Percentiles rank a stretch among this genome's conserved stretches.
Evolutionary conservation across 37 sponge, comb jelly and placozoan species (phyloP).

Genomic region (Beroe forskalii): DNA sequence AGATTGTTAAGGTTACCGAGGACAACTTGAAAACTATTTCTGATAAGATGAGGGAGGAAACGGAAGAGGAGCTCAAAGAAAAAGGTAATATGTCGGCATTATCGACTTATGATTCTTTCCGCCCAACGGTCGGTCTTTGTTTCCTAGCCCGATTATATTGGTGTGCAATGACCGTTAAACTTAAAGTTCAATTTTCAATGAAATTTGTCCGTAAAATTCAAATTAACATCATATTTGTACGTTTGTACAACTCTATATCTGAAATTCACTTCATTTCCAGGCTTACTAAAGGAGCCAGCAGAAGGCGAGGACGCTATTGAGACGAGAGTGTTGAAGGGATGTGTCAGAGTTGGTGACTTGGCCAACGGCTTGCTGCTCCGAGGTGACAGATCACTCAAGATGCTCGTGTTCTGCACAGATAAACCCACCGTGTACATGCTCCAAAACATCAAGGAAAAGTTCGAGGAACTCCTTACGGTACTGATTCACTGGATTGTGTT

Average conservation of each 20-base stretch:
- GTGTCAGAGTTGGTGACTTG: slow-evolving; percentile 55
- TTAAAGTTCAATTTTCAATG: too few relatives aligned
- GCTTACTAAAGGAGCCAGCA: neutral
- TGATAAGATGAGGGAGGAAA: slow-evolving; percentile 54
- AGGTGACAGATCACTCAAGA: slow-evolving; percentile 24
- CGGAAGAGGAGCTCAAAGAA: slow-evolving; percentile 39
- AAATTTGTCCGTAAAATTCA: too few relatives aligned
- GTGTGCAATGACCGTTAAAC: too few relatives aligned
- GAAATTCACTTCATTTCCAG: too few relatives aligned
- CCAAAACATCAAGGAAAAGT: slow-evolving; percentile 45
- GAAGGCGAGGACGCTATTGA: slow-evolving; percentile 14
- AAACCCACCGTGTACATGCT: slow-evolving; percentile 60
- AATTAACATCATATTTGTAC: too few relatives aligned
- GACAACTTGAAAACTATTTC: slow-evolving; percentile 54
- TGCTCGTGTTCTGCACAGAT: slow-evolving; percentile 63
- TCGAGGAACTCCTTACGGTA: slow-evolving; percentile 40
- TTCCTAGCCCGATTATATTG: too few relatives aligned
- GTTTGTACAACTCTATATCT: too few relatives aligned
- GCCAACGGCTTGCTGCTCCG: slow-evolving; percentile 48
- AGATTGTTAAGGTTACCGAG: slow-evolving; percentile 33
- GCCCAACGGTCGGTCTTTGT: too few relatives aligned
- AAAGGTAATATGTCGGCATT: too few relatives aligned
- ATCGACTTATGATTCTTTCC: too few relatives aligned
- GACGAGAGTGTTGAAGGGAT: slow-evolving; percentile 27
- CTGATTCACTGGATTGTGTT: too few relatives aligned